These are phyloP conservation scores for Lota lota DNA, from an alignment of 2,113 vertebrate genomes.

Conservation along the genomic window DNA sequence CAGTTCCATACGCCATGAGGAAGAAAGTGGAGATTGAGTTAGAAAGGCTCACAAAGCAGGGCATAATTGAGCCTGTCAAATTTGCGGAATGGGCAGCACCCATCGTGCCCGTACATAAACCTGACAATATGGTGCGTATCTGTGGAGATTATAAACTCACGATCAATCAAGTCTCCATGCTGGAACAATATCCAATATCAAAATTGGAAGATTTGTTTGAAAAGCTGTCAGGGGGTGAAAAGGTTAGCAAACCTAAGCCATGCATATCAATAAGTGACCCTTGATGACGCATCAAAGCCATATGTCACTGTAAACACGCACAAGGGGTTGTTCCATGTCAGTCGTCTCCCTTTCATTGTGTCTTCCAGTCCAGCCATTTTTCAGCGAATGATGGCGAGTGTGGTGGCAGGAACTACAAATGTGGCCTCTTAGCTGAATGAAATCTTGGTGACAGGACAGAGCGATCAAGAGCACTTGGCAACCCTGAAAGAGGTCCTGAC, in stretches of 20 bases:
- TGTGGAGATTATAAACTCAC: conserved; percentile 15
- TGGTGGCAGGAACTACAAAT: conserved; percentile 14
- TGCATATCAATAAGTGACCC: too few relatives aligned
- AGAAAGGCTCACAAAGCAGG: not conserved
- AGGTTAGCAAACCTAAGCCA: too few relatives aligned
- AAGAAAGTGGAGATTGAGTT: conserved; percentile 13
- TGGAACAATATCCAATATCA: conserved; percentile 7
- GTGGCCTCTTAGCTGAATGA: conserved; percentile 25
- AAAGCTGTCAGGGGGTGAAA: not conserved
- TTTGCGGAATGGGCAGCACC: conserved; percentile 11
- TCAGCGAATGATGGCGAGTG: conserved; percentile 22
- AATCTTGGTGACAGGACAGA: conserved; percentile 6
- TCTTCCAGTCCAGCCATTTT: conserved; percentile 35
- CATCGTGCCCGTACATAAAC: conserved; percentile 3
- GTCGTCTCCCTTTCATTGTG: conserved; percentile 17
- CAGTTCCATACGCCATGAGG: conserved; percentile 9
- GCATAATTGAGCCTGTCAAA: not conserved
- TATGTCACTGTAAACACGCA: too few relatives aligned
- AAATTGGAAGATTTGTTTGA: not conserved
- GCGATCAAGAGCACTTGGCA: conserved; percentile 1
- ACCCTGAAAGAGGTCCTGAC: too few relatives aligned
- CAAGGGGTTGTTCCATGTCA: conserved; percentile 25
- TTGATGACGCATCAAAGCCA: too few relatives aligned
- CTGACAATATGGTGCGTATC: not conserved
- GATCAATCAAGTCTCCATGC: not conserved